A percentile compares a stretch with the other conserved stretches of the same genome.
Conservation (phyloP, 2,113 vertebrate species). For the Eolophus roseicapilla region DNA sequence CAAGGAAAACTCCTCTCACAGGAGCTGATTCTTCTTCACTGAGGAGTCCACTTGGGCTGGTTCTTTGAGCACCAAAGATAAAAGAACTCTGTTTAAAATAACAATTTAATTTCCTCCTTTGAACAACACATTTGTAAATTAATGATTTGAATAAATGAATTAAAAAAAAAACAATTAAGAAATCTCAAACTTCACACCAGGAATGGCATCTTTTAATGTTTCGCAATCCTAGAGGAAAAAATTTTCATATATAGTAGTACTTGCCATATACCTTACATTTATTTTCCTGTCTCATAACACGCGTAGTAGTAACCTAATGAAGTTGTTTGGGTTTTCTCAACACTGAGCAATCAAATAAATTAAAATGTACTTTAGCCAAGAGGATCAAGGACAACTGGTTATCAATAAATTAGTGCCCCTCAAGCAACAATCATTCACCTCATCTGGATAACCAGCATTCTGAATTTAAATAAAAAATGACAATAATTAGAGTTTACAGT, state of each 20-base stretch:
- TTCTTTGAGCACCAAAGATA: background rate
- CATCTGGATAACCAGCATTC: background rate
- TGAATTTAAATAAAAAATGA: background rate
- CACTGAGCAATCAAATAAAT: background rate
- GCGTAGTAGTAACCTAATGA: background rate
- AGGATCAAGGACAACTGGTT: background rate
- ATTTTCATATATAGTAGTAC: background rate
- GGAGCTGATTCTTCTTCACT: background rate
- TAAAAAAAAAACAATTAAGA: background rate
- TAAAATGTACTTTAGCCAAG: background rate
- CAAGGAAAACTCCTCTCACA: background rate
- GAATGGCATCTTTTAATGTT: background rate
- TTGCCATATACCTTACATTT: background rate
- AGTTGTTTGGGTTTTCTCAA: rapidly evolving
- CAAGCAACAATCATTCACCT: background rate
- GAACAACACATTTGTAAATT: background rate
- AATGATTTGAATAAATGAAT: background rate
- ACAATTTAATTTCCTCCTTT: rapidly evolving
- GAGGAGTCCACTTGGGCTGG: background rate
- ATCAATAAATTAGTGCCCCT: background rate
- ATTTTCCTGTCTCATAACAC: background rate
- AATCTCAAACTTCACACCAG: background rate
- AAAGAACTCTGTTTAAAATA: background rate
- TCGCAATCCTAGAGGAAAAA: background rate
- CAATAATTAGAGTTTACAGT: background rate